Evolutionary conservation across 2,113 vertebrate species (phyloP), one percentile per base, ranked within the genome.

Genomic region (Cavia aperea): DNA sequence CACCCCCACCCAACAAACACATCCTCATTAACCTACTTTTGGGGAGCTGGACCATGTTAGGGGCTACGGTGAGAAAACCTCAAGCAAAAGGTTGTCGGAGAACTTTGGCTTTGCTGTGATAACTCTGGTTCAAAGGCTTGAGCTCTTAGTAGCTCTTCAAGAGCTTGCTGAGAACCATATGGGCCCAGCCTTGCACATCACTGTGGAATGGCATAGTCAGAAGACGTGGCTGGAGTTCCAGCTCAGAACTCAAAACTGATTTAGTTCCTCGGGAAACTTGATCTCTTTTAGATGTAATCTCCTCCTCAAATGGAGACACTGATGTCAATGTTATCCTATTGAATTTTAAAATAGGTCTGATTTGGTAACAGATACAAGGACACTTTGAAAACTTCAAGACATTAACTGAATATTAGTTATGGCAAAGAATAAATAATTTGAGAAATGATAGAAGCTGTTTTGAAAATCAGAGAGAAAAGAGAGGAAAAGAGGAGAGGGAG

Each of bases 401-500:
- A 73, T 81, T 86, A 51, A 54, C 62, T 86, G 58, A 93, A n/a
- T 51, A 83, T 68, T 81, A 95, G 46, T 46, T 92, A 43, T 90
- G 88, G 26, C 18, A 85, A 92, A 81, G 33, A 75, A 86, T 88
- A 86, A 89, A 39, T 72, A 95, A 79, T 60, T 90, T 86, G 43
- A 51, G 89, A 58, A 87, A 73, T 93, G 66, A 68, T 78, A 39
- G 89, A 51, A 94, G 68, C 60, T 86, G 36, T 68, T 81, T 19
- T 72, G 49, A 15, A 65, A 10, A 43, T 26, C 15, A 68, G n/a
- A 77, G 33, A 63, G 18, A 82, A 24, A 91, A 13, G 65, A 79
- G 51, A 72, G 31, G 16, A 68, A 21, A 88, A 58, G 51, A 31
- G 3, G 13, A 51, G 31, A 73, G 29, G 19, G 10, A n/a, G 2